phyloP scores from a whole-genome alignment of 2,888 invertebrate genomes.

The Noctua janthe region DNA sequence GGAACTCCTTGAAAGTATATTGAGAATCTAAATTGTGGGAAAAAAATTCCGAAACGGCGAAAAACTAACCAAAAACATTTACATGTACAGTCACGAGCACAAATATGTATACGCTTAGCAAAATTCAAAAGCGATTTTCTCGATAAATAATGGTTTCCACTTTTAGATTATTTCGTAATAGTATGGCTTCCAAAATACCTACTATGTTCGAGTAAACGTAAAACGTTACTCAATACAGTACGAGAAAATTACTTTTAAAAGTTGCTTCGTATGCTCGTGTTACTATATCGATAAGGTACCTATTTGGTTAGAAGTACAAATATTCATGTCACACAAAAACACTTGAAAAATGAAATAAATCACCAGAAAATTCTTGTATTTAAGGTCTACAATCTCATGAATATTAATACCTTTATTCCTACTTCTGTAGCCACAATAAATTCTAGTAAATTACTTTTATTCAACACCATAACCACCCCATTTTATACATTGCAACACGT shows the following conservation, averaged over 20 bases:
- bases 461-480: conserved; percentile 55
- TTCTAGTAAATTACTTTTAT: conserved; percentile 48
- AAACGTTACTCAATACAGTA: not conserved
- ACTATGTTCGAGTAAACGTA: not conserved
- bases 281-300: too few species aligned
- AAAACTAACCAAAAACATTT: not conserved
- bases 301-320: not conserved
- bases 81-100: not conserved
- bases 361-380: conserved; percentile 19
- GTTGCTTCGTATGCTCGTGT: not conserved
- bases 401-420: conserved; percentile 43
- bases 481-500: conserved; percentile 50
- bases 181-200: not conserved
- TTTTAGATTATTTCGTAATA: not conserved
- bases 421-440: conserved; percentile 28
- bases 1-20: conserved; percentile 2
- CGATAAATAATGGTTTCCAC: not conserved
- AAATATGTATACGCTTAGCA: not conserved
- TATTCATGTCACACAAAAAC: not conserved
- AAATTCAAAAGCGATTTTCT: not conserved
- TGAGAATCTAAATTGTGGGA: not conserved
- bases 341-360: conserved; percentile 9
- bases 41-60: not conserved
- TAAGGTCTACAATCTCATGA: conserved; percentile 27
- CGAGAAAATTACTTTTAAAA: not conserved